phyloP scores from a whole-genome alignment of 2,113 vertebrate species.

The Verasper variegatus region DNA sequence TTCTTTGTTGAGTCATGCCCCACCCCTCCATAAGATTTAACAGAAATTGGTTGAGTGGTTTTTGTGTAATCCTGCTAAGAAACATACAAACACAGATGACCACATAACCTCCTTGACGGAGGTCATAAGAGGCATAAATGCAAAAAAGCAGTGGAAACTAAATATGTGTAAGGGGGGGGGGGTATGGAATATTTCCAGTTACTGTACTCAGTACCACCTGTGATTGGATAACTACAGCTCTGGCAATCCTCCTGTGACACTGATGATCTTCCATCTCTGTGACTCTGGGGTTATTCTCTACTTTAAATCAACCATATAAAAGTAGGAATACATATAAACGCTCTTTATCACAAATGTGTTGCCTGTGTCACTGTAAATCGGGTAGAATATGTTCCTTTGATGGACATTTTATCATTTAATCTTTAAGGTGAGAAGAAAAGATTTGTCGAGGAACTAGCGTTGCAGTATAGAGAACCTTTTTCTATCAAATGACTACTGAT shows the following conservation, averaged over 20 bases:
- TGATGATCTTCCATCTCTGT: neutral
- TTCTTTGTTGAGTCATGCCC: no score
- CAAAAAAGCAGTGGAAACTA: no score
- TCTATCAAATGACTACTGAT: neutral
- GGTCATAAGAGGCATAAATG: no score
- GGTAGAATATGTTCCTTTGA: neutral
- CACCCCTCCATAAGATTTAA: no score
- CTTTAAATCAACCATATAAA: slow-evolving; percentile 22
- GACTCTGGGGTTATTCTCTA: neutral
- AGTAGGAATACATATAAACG: slow-evolving; percentile 36
- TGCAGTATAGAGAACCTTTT: no score
- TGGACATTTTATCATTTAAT: neutral
- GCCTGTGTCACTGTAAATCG: slow-evolving; percentile 9
- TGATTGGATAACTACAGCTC: slow-evolving; percentile 1
- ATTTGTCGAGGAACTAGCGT: no score
- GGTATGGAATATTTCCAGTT: no score
- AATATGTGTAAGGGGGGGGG: neutral
- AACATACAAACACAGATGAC: no score
- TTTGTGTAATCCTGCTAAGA: no score
- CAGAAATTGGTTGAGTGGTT: no score
- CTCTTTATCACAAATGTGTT: neutral
- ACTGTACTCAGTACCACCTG: neutral
- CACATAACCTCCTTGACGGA: no score
- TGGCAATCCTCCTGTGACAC: neutral
- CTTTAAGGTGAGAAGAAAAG: no score